Evolutionary conservation across 64 coral and sea anemone species (phyloP), one percentile per base, ranked within the genome.

Genomic region (Montipora cactus): DNA sequence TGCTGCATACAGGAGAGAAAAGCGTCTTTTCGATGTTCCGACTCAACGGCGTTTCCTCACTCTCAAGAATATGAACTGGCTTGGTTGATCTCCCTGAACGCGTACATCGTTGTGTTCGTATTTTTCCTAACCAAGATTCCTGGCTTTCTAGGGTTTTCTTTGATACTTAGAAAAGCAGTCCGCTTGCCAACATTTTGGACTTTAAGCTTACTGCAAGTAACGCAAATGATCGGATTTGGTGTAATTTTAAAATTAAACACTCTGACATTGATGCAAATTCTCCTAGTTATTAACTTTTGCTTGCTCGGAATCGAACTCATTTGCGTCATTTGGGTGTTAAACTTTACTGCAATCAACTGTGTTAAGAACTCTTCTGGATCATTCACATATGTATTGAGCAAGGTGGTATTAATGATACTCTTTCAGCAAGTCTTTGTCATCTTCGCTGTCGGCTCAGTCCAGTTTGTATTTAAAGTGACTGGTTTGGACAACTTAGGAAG

Each of bases 401-500:
- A 92, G 48, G 21, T 92, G 5, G 84, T 81, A 13, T 8, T 84
- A 5, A 2, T 52, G 1, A 19, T 84, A 4, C 44, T 92, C 0
- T 92, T 92, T 50, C 5, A 77, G 23, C 80, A 92, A 18, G 66
- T 50, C 5, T 92, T 85, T 12, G 25, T 48, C 8, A 71, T 92
- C 44, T 92, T 92, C n/a, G 11, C 62, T 5, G 20, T 92, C 1
- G 90, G 90, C 20, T 47, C 90, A 2, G 12, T 92, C 49, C 90
- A 92, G 81, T 86, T 92, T 13, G 80, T 69, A 51, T 92, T 92
- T 51, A 75, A 92, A 59, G 90, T 92, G 0, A 92, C 79, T 8
- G 90, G 90, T 1, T 21, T 92, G 16, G 90, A 92, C 18, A 20
- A 92, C 44, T 44, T 83, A 2, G 69, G 80, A 67, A 55, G 37